phyloP scores from a whole-genome alignment of 2,797 vertebrate genomes.

The Bryconaethiops microstoma region DNA sequence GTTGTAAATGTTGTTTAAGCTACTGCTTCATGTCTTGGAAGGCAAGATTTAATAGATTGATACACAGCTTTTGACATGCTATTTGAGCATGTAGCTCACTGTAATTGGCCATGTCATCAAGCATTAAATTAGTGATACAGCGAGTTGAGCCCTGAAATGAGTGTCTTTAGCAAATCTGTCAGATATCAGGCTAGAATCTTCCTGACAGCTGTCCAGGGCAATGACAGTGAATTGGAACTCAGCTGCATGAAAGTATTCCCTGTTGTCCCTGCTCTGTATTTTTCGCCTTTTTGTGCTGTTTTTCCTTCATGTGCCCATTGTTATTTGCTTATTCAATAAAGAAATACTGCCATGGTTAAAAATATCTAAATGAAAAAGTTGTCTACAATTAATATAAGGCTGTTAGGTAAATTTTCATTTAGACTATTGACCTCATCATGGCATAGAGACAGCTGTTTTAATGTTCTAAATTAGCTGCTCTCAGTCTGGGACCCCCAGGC shows the following conservation, averaged over 20 bases:
- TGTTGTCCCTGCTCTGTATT: constrained; percentile 57
- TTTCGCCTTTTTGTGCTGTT: constrained; percentile 38
- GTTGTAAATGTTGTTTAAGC: constrained; percentile 79
- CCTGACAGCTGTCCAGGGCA: constrained; percentile 81
- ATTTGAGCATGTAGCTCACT: constrained; percentile 91
- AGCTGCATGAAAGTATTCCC: constrained; percentile 63
- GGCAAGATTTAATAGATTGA: constrained; percentile 87
- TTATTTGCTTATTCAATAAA: background rate
- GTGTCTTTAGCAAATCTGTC: constrained; percentile 91
- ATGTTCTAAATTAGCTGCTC: background rate
- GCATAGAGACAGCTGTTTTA: background rate
- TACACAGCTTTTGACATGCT: constrained; percentile 95
- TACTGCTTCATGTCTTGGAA: constrained; percentile 87
- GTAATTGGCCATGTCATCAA: constrained; percentile 93
- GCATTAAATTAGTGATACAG: constrained; percentile 94
- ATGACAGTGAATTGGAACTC: constrained; percentile 73
- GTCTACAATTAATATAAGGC: too few relatives aligned
- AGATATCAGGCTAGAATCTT: constrained; percentile 85
- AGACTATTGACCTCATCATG: background rate
- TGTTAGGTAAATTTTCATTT: background rate
- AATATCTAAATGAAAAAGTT: background rate
- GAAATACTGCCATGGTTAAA: background rate
- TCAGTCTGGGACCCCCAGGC: too few relatives aligned
- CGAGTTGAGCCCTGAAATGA: constrained; percentile 87
- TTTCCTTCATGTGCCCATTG: background rate